Evolutionary conservation across 2,113 vertebrate species (phyloP), one percentile per base, ranked within the genome.

Genomic region (Callaeas wilsoni): DNA sequence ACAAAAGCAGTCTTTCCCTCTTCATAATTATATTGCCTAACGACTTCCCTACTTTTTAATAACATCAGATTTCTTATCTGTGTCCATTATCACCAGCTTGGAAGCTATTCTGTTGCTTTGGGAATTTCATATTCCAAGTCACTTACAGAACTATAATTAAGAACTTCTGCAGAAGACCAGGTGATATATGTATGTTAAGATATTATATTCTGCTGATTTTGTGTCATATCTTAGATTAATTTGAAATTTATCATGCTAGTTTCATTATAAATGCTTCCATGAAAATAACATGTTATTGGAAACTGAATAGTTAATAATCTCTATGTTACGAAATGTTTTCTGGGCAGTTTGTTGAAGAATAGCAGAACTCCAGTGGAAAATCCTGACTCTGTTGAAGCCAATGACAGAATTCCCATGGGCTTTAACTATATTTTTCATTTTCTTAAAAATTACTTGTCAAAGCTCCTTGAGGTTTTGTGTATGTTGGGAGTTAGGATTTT

Each of bases 1-100:
- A 62, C 90, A 90, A 60, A 95, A 94, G 21, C 55, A 56, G 67
- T 74, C 76, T 76, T 94, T 83, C 52, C 64, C 56, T 84, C 64
- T 75, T 92, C 47, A 27, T 96, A 90, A 92, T 95, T 89, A 64
- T 60, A 42, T 62, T 94, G 80, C 56, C 71, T 81, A 89, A 96
- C 90, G 86, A 84, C 83, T 96, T 89, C 59, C 62, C 84, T 90
- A 22, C 88, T 90, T 94, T 92, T 93, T 95, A 96, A 95, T 96
- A 95, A 94, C 75, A 63, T 81, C 83, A 75, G 65, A 94, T 93
- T 95, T 94, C 88, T 95, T 94, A 68, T 86, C 94, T 92, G 56
- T 94, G 92, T 90, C 94, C 88, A 90, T 96, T 95, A 94, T 94
- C 90, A 89, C 83, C 78, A 84, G 76, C 73, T 96, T 90, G 90